phyloP scores from a whole-genome alignment of 2,888 invertebrate species.

The Drosophila fungiperda region DNA sequence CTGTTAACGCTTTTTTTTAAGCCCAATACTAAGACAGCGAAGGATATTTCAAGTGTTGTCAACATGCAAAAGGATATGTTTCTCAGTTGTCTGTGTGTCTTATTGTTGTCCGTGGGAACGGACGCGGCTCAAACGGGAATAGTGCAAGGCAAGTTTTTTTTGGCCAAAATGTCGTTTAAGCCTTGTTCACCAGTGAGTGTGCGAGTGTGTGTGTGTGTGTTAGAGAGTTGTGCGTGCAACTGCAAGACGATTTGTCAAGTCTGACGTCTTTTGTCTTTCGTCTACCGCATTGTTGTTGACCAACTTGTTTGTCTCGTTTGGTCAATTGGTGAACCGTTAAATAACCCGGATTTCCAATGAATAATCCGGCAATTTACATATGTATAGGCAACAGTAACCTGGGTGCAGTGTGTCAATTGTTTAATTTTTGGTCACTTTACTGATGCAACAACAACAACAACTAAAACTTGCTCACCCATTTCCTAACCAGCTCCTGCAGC shows the following conservation, averaged over 20 bases:
- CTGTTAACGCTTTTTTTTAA: conserved; percentile 9
- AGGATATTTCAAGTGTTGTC: conserved; percentile 15
- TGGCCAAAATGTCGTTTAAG: conserved; percentile 46
- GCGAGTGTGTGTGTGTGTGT: conserved; percentile 34
- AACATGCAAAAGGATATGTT: conserved; percentile 27
- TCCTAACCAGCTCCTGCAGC: conserved; percentile 39
- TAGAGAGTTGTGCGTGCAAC: conserved; percentile 56
- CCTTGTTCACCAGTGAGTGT: conserved; percentile 42
- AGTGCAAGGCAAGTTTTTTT: conserved; percentile 69
- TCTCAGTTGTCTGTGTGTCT: conserved; percentile 6
- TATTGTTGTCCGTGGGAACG: conserved; percentile 25
- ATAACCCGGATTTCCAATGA: conserved; percentile 69
- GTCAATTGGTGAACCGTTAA: conserved; percentile 64
- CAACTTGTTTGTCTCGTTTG: conserved; percentile 69
- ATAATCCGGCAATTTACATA: conserved; percentile 59
- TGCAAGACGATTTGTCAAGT: conserved; percentile 52
- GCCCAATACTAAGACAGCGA: neutral
- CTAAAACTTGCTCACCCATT: conserved; percentile 56
- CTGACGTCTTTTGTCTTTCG: conserved; percentile 51
- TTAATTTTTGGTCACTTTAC: conserved; percentile 19
- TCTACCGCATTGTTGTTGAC: conserved; percentile 27
- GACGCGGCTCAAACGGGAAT: conserved; percentile 46
- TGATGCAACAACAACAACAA: conserved; percentile 31
- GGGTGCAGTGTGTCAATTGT: conserved; percentile 46
- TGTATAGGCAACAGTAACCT: conserved; percentile 13